Evolutionary conservation across 2,797 vertebrate species (phyloP), one percentile per base, ranked within the genome.

Genomic region (Pipistrellus kuhlii): DNA sequence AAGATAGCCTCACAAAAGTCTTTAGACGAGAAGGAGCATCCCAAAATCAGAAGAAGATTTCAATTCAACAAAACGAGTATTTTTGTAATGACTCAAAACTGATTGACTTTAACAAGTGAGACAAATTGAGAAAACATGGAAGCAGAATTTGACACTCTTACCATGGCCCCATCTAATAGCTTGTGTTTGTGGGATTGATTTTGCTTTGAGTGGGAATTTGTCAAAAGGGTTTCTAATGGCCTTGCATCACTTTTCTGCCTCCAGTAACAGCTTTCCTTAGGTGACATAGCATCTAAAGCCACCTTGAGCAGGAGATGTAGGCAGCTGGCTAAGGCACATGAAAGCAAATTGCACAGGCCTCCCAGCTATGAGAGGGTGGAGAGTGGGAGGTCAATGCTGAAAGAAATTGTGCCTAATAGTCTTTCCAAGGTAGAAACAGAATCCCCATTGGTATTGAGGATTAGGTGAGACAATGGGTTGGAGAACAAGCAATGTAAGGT

Each of bases 341-440:
- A 90, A 76, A 85, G 55, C 48, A 92, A 92, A 62, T 11, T 55
- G 25, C 23, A 3, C 17, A 41, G 32, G 41, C 66, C 91, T 95
- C 23, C 66, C 14, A 57, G 55, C 23, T 84, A 18, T 15, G 68
- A 84, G 64, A 14, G 17, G 53, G 41, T 85, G 41, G 41, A 55
- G 32, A 69, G 32, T 32, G 71, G 41, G 72, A 38, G 1, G 57
- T 48, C 12, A 20, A 18, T 23, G 21, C 15, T 62, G 53, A 66
- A 92, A 66, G 23, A 72, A 88, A 64, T 66, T 48, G 17, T 73
- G 85, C 76, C 68, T 92, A 64, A 88, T 76, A 53, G 41, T 62
- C 38, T 86, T 84, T 89, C 48, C 32, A 48, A 93, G 13, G 75
- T 75, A n/a, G 80, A 92, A 88, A 85, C 41, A 81, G 86, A 92